Base-by-base conservation (phyloP, 2,888 invertebrate genomes). In the Eupithecia subumbrata region DNA sequence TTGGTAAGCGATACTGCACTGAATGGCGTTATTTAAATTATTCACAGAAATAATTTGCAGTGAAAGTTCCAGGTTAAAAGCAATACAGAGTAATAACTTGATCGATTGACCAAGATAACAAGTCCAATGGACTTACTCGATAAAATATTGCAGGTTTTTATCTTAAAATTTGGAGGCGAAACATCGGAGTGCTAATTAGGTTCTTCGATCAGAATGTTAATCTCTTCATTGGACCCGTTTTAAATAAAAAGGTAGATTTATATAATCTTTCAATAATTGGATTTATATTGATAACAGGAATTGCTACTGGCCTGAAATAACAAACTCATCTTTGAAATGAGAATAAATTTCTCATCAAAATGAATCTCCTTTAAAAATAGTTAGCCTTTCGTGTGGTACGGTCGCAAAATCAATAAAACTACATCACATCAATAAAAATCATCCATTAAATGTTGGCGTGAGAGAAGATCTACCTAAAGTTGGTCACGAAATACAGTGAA, bases 51-150 rank as follows among this genome's bases (percentile, higher is more conserved):
- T 71, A 73, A 70, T 71, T 74, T 72, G 72, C 67, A 70, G 77
- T 67, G 77, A 77, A 74, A 77, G 77, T 66, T 60, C 69, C 69
- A 66, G 43, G 56, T 78, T 80, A 77, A 78, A 75, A 78, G 79
- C 76, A 79, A 79, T 76, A 63, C 71, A 79, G 71, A 76, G 76
- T 76, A 78, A 78, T 76, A 72, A 75, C 56, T 76, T 81, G 81
- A 81, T 81, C 78, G 80, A 81, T 80, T 67, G 78, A 56, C 69
- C 63, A 80, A 81, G 79, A 81, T 76, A 75, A 66, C 72, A 64
- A 34, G 22, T 69, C 78, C 74, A 78, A 74, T 74, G 76, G 72
- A 76, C 40, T 78, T 75, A 72, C 70, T 45, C 76, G 60, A 78
- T 78, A 76, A 76, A 68, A 77, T 71, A 78, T 73, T 66, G 37